Percentiles rank a stretch among this genome's conserved stretches.
Conservation (phyloP, 2,888 invertebrate genomes). For the Zootermopsis nevadensis region DNA sequence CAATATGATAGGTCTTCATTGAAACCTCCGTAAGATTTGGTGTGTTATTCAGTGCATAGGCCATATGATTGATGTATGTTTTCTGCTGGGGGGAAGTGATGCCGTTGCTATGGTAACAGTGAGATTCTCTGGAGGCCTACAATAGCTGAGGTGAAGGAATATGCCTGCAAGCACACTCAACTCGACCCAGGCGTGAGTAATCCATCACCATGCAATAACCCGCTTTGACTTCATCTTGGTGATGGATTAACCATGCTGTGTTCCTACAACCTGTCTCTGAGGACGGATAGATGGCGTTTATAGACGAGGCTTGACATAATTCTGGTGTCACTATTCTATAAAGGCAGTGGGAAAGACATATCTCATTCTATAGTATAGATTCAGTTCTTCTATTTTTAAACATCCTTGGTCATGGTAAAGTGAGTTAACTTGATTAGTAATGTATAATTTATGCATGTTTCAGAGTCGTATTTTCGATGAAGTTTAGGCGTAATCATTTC, state of each 20-base stretch:
- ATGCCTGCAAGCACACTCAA: slow-evolving; percentile 21
- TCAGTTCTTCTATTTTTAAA: background rate
- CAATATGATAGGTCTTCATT: slow-evolving; percentile 18
- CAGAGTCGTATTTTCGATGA: no score
- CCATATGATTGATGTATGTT: slow-evolving; percentile 19
- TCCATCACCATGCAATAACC: slow-evolving; percentile 23
- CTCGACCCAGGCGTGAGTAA: slow-evolving; percentile 29
- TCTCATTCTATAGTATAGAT: background rate
- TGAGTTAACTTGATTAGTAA: no score
- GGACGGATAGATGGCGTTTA: slow-evolving; percentile 20
- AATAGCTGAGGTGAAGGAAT: slow-evolving; percentile 29
- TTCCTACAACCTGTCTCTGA: slow-evolving; percentile 19
- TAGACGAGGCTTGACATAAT: slow-evolving; percentile 7
- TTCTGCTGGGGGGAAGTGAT: background rate
- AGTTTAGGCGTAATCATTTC: no score
- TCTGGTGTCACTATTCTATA: slow-evolving; percentile 19
- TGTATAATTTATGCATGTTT: no score
- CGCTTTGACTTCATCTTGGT: slow-evolving; percentile 31
- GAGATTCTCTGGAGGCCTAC: slow-evolving; percentile 19
- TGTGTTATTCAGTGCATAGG: background rate
- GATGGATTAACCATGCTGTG: slow-evolving; percentile 23
- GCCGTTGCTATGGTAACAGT: slow-evolving; percentile 11
- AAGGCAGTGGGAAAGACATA: slow-evolving; percentile 6
- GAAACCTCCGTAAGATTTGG: slow-evolving; percentile 6
- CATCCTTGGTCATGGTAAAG: background rate